Conservation (phyloP, 2,113 vertebrate genomes). For the Python bivittatus region DNA sequence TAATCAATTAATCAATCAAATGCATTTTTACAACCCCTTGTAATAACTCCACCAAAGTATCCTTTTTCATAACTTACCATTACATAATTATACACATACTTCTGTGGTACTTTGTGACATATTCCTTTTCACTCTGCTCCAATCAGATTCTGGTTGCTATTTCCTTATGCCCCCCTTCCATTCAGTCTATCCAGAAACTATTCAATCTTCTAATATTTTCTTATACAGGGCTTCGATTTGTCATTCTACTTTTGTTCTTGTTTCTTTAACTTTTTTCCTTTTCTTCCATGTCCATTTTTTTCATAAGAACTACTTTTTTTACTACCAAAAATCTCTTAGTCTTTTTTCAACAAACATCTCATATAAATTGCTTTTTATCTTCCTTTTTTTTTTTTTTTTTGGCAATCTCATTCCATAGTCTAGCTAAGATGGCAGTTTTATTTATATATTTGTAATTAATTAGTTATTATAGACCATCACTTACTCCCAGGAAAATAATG, state of each 20-base stretch:
- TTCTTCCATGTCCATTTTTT: neutral
- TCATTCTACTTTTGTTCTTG: neutral
- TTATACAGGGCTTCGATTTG: neutral
- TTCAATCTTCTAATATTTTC: neutral
- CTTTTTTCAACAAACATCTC: neutral
- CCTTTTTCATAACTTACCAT: neutral
- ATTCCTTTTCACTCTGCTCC: neutral
- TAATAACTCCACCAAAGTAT: neutral
- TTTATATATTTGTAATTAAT: neutral
- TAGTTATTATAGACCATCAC: neutral
- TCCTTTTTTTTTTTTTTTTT: no score
- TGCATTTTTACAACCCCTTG: neutral
- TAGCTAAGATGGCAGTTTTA: neutral
- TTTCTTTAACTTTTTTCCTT: neutral
- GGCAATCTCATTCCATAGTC: neutral
- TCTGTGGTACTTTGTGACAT: neutral
- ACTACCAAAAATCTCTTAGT: neutral
- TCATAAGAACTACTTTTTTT: neutral
- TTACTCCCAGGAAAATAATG: neutral
- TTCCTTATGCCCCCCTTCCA: neutral
- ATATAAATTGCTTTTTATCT: neutral
- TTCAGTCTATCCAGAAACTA: neutral
- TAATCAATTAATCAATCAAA: neutral
- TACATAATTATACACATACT: neutral
- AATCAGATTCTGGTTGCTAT: neutral